Evolutionary conservation across 2,113 vertebrate species (phyloP).

Genomic region (Oreochromis spilurus): DNA sequence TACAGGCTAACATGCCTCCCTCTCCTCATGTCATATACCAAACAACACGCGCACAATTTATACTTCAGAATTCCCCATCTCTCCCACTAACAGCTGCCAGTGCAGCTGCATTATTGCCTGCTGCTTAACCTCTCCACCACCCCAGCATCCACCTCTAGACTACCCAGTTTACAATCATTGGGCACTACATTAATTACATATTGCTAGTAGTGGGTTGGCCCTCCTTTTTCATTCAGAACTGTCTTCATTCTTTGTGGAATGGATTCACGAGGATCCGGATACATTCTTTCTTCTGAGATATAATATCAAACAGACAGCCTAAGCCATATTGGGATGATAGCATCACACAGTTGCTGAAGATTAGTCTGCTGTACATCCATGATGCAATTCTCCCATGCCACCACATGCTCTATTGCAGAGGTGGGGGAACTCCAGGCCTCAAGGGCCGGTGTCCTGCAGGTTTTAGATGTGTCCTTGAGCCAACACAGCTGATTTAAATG

Average conservation of each 20-base stretch:
- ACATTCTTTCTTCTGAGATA: not conserved
- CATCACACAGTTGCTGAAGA: not conserved
- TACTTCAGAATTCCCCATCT: not conserved
- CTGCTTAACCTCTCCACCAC: not conserved
- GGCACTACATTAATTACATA: not conserved
- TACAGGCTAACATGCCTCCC: not conserved
- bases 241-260: not conserved
- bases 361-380: not conserved
- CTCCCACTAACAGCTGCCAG: not conserved
- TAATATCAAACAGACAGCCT: too few species aligned
- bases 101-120: not conserved
- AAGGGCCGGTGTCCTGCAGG: accelerated
- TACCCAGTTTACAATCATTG: not conserved
- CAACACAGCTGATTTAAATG: not conserved
- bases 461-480: not conserved
- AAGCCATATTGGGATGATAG: not conserved
- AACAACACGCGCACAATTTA: not conserved
- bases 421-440: accelerated
- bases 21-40: not conserved
- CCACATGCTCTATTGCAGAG: accelerated
- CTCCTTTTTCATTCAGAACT: not conserved
- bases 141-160: not conserved
- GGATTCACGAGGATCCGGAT: not conserved
- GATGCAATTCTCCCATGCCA: not conserved
- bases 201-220: not conserved